Base-by-base conservation (phyloP, 1,140 invertebrate species). In the Sarcophaga peregrina region DNA sequence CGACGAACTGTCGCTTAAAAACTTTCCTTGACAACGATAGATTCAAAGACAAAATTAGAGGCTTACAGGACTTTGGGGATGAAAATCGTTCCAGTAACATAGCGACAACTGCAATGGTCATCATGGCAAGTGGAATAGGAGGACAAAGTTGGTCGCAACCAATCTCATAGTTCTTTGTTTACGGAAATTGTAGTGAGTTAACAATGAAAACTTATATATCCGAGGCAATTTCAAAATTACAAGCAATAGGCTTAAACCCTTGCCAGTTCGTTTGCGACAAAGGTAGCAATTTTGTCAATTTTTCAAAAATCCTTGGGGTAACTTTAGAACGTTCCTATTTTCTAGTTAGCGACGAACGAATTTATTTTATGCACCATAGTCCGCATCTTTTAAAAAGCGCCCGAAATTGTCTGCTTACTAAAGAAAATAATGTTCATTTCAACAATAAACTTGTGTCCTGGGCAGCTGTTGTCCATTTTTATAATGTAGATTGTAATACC, bases 211-310 rank as follows among this genome's bases (percentile, higher is more conserved):
- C 48, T 17, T 80, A 80, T 25, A 80, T 80, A 50, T 80, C 52
- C 13, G 76, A 52, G 47, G 48, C n/a, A n/a, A 80, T 80, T 13
- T 50, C 46, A 0, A 47, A 52, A 17, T 46, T 80, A 52, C 76
- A 80, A 52, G 17, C 17, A n/a, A 4, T 54, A 54, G 72, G 72
- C 10, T 25, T 45, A 20, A 54, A 20, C 37, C 17, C 20, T 80
- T 80, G 78, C 48, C 78, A 80, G 11, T 54, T 80, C 37, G 78
- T 54, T 80, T 54, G 13, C 15, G 78, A 80, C 45, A 15, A 80
- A 54, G 78, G 78, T 7, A 25, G 47, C 37, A 54, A 80, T 54
- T 80, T 80, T 15, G 8, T 54, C 3, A 17, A 54, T 25, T 80
- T 80, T 17, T n/a, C 78, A 2, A 80, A 37, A 54, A 5, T 20